Base-by-base conservation (phyloP, 2,113 vertebrate genomes). In the Conger conger region DNA sequence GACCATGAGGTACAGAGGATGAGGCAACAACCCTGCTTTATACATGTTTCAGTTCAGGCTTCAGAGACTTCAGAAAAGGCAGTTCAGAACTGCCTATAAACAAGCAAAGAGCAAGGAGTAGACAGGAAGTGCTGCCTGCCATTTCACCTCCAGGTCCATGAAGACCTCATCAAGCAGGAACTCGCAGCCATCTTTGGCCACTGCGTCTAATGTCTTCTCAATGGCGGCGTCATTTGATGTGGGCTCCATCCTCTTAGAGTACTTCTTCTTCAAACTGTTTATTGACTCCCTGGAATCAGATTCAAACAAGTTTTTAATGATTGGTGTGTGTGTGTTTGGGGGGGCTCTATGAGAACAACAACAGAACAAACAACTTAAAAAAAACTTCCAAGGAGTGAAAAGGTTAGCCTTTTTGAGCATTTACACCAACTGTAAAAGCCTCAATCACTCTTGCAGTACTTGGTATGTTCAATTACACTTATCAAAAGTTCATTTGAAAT, bases 131-230 rank as follows among this genome's bases (percentile, higher is more conserved):
- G 20, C 57, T n/a, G 68, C n/a, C 27, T 13, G 68, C 68, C 68
- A 6, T 23, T 83, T 89, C 89, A 99, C 98, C 93, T 99, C 98
- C 80, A 99, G 94, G 91, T 99, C 98, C 35, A 99, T 92, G 91
- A 99, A 99, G 88, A 99, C 98, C 92, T 99, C 98, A 84, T 99
- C 98, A 83, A 99, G 89, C 18, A 99, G 93, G 90, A 97, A 97
- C 92, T 95, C 91, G 38, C 98, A 99, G 78, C 97, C 98, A 63
- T 98, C 97, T 88, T 95, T 97, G n/a, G 97, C 98, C 87, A 99
- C 98, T 83, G 95, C 89, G 0, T 95, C 96, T 80, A 99, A 93
- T 0, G 95, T 96, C 80, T 91, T 94, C 82, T 97, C 96, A 80
- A 99, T 98, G 84, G 92, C 93, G 0, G 94, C 91, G 1, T 97